Evolutionary conservation across 2,888 invertebrate genomes (phyloP).

Genomic region (Eueremaeus valkanovi): DNA sequence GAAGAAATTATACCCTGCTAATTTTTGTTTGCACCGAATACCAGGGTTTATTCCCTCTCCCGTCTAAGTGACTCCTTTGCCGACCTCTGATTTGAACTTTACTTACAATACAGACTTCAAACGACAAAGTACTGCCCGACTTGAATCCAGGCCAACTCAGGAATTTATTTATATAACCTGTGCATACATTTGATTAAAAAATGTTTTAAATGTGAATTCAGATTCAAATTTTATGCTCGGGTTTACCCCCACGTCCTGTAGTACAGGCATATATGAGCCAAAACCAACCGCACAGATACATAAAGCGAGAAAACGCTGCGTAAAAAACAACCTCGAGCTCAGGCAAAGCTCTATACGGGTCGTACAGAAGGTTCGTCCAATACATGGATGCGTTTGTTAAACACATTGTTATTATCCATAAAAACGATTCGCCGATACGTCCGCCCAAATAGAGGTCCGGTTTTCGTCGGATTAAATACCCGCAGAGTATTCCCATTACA

Average conservation of each 20-base stretch:
- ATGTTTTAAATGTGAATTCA: no score
- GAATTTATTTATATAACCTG: no score
- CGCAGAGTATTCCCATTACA: not conserved
- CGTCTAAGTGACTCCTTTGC: no score
- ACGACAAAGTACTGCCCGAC: no score
- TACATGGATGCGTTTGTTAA: not conserved
- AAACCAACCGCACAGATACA: not conserved
- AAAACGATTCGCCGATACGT: not conserved
- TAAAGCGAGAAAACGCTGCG: not conserved
- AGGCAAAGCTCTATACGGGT: not conserved
- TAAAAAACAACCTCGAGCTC: not conserved
- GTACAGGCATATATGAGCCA: constrained; percentile 2
- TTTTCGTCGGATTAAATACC: not conserved
- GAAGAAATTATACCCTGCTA: no score
- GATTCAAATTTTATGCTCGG: no score
- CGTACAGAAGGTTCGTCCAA: not conserved
- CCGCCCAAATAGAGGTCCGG: not conserved
- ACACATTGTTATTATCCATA: not conserved
- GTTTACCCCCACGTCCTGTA: not conserved
- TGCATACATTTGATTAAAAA: no score
- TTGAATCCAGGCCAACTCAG: no score
- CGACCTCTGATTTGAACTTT: no score
- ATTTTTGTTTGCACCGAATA: no score
- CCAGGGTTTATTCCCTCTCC: no score
- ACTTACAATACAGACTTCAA: no score